Evolutionary conservation across 2,113 vertebrate species (phyloP), one percentile per base, ranked within the genome.

Genomic region (Cynopterus brachyotis): DNA sequence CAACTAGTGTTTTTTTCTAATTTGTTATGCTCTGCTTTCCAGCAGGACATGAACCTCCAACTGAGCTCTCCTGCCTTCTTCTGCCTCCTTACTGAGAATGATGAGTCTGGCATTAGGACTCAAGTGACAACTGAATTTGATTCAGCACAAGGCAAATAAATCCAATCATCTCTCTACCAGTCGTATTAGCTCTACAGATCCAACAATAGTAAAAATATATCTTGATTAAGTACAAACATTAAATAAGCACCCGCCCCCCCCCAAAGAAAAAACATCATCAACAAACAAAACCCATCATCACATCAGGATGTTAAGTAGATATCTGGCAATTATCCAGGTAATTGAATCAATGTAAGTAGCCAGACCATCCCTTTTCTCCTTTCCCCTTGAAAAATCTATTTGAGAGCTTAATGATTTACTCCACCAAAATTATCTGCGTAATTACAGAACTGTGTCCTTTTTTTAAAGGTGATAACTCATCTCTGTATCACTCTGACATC

Each of bases 251-350:
- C 26, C 12, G 3, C 45, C 45, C 9, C 15, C 15, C 60, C 7
- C 50, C 24, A 17, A 17, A 32, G 16, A n/a, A 53, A 47, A 69
- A 19, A 6, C 1, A 57, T 22, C 57, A 57, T 15, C 57, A 11
- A 24, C 32, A 55, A 64, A 89, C 67, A 88, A 62, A 82, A 79
- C 10, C 32, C n/a, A 50, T 94, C 42, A 92, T 91, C 47, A 8
- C 16, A 79, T 89, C 66, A 69, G 20, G 59, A 20, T 11, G 37
- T n/a, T 89, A 75, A 96, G 69, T 76, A 59, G 26, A 5, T 87
- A 42, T 50, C 60, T 96, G 94, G 84, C 37, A 69, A 67, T 92
- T 86, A 92, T 87, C 87, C 87, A 92, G 59, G 95, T 62, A 86
- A 94, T 37, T 67, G 53, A 64, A 90, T 50, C 66, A 60, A 50